phyloP scores from a whole-genome alignment of 2,797 vertebrate species.

The Liasis olivaceus region DNA sequence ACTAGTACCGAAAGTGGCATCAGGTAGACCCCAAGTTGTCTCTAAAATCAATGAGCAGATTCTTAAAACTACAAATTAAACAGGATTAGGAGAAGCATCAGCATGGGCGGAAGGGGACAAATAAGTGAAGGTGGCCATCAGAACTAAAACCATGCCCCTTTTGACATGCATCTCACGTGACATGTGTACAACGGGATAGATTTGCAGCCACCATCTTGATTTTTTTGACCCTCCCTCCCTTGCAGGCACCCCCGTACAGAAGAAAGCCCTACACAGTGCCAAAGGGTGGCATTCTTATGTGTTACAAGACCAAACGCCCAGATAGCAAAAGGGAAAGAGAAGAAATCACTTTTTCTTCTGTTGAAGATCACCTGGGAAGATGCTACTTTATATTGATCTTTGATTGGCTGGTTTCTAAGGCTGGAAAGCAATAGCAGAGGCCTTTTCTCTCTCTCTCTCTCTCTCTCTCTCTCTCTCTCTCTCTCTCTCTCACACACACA shows the following conservation, averaged over 20 bases:
- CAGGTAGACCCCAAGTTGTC: not conserved
- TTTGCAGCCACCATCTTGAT: not conserved
- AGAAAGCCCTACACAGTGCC: not conserved
- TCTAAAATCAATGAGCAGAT: not conserved
- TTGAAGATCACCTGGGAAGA: not conserved
- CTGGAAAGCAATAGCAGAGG: not conserved
- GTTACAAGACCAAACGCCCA: not conserved
- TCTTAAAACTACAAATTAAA: not conserved
- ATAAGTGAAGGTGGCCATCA: not conserved
- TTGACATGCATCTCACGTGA: not conserved
- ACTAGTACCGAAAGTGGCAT: not conserved
- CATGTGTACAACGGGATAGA: not conserved
- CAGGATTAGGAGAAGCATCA: not conserved
- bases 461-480: too few relatives aligned
- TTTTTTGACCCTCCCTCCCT: not conserved
- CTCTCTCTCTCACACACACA: too few relatives aligned
- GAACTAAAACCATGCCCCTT: not conserved
- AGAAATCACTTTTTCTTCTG: not conserved
- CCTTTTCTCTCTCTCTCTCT: too few relatives aligned
- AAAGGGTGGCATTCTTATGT: not conserved
- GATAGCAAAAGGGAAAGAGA: not conserved
- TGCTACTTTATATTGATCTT: not conserved
- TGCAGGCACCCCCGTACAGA: not conserved
- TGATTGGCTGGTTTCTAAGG: not conserved
- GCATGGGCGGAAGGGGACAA: not conserved